Base-by-base conservation (phyloP, 2,113 vertebrate genomes). In the Machaerirhynchus nigripectus region DNA sequence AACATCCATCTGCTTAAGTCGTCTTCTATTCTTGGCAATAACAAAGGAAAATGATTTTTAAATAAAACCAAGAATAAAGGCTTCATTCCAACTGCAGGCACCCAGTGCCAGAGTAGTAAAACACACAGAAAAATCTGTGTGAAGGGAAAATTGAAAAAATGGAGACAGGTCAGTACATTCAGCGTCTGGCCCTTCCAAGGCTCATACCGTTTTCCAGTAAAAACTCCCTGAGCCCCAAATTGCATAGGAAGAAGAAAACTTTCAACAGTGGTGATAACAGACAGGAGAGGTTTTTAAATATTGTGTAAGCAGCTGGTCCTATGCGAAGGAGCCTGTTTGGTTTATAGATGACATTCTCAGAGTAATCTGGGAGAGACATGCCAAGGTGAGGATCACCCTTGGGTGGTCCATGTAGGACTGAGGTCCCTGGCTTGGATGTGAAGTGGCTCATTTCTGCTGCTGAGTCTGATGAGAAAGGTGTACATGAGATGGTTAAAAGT, bases 1-100 rank as follows among this genome's bases (percentile, higher is more conserved):
- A 69, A 70, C 78, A 60, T 95, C 73, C 96, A 96, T 95, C 97
- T 97, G 96, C 80, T 98, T 83, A 97, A 97, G 65, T 97, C 73
- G 2, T 97, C 94, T 95, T 86, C 47, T 35, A 0, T 69, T 95
- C 91, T 89, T 98, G 96, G 96, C 97, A 98, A 97, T 96, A 97
- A 97, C 93, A 97, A 98, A 94, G 97, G 97, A 95, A 98, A 97
- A 95, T 83, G 26, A 42, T 87, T 89, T 91, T 95, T 80, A 81
- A 97, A 90, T 95, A 96, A 97, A 94, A 90, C 53, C 53, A 42
- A 86, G 94, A 65, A 30, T 79, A 47, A 90, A 87, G 63, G 76
- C 91, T 82, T 27, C 14, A n/a, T 91, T 93, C 84, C 97, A 91
- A 40, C 40, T 8, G 10, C 76, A 93, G 64, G 73, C 85, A 91